These are phyloP conservation scores for Darevskia nairensis DNA, from an alignment of 2,797 vertebrate species.

Conservation along the genomic window DNA sequence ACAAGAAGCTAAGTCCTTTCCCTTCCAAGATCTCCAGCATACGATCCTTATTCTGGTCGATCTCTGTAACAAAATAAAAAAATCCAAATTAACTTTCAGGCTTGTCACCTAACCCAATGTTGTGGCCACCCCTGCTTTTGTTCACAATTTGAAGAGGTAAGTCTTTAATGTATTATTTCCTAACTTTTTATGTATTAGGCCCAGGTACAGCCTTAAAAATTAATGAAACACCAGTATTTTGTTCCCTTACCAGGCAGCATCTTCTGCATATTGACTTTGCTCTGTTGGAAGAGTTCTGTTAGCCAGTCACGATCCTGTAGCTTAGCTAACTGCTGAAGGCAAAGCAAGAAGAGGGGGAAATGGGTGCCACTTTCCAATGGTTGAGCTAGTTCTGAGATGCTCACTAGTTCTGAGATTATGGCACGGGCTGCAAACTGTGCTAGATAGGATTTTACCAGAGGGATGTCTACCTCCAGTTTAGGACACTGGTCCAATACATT, in stretches of 20 bases:
- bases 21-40: slow-evolving; percentile 99
- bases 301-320: slow-evolving; percentile 97
- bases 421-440: slow-evolving; percentile 97
- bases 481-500: slow-evolving; percentile 96
- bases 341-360: slow-evolving; percentile 98
- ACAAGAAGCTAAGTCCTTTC: slow-evolving; percentile 97
- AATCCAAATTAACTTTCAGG: background rate
- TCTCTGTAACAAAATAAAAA: slow-evolving; percentile 80
- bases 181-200: background rate
- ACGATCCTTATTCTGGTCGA: slow-evolving; percentile 98
- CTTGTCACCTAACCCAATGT: background rate
- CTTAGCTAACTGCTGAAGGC: slow-evolving; percentile 96
- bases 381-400: slow-evolving; percentile 94
- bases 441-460: slow-evolving; percentile 97
- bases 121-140: background rate
- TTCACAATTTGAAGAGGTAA: background rate
- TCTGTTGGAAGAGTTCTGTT: slow-evolving; percentile 95
- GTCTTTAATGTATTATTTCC: background rate
- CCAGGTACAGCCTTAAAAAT: no score
- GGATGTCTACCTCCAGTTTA: slow-evolving; percentile 95
- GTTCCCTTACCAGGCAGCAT: slow-evolving; percentile 93
- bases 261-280: slow-evolving; percentile 99
- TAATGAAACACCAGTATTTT: fast-evolving
- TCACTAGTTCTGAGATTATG: slow-evolving; percentile 94
- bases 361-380: slow-evolving; percentile 97